Conservation (phyloP, 2,888 invertebrate genomes). For the Eristalis arbustorum region DNA sequence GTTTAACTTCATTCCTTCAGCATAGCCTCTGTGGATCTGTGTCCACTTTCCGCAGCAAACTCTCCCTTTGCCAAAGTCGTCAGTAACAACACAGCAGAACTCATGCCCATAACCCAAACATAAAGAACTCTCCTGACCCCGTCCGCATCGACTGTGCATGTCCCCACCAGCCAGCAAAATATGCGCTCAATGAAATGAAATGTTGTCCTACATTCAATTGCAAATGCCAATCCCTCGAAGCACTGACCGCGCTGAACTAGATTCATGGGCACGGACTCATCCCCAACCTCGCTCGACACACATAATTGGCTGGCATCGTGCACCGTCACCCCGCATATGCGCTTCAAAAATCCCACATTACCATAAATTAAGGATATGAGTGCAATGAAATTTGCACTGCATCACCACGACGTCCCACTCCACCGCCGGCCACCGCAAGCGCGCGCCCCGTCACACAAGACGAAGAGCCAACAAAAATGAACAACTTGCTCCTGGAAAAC, state of each 20-base stretch:
- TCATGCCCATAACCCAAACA: no score
- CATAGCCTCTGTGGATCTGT: no score
- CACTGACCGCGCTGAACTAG: neutral
- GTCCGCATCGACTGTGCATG: no score
- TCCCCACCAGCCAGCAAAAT: neutral
- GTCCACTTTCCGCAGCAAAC: no score
- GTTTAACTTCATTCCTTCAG: no score
- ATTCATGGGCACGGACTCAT: neutral
- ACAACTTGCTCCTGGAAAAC: conserved; percentile 64
- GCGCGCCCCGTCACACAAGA: neutral
- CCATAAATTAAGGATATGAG: neutral
- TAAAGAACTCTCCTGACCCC: no score
- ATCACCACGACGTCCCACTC: neutral
- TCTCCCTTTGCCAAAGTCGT: no score
- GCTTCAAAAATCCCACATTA: neutral
- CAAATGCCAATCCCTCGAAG: neutral
- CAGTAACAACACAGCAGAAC: no score
- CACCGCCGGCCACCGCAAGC: neutral
- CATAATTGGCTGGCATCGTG: neutral
- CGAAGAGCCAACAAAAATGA: conserved; percentile 1
- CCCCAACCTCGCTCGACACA: neutral
- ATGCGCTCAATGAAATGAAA: no score
- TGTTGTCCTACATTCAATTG: neutral
- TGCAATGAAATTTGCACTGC: neutral
- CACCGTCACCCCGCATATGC: neutral